phyloP scores from a whole-genome alignment of 1,140 invertebrate genomes.

The Zaprionus davidi region DNA sequence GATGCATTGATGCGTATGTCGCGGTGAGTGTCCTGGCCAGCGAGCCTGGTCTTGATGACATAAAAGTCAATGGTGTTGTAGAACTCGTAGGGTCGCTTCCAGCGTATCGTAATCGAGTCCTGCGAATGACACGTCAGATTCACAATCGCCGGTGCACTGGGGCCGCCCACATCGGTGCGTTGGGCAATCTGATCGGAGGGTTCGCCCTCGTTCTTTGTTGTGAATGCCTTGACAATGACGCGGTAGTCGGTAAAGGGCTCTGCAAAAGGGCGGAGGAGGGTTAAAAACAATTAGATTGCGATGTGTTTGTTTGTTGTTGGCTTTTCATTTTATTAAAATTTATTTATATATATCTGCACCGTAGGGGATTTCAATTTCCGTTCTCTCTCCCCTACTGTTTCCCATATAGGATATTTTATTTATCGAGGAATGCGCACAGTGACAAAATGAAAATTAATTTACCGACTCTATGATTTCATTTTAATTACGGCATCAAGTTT shows the following conservation, averaged over 20 bases:
- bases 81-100: conserved; percentile 90
- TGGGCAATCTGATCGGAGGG: conserved; percentile 89
- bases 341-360: neutral
- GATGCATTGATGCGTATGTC: conserved; percentile 87
- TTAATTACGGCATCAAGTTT: conserved; percentile 52
- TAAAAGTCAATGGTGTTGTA: conserved; percentile 92
- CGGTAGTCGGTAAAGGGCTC: conserved; percentile 93
- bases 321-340: neutral
- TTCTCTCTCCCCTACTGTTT: no score
- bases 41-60: conserved; percentile 89
- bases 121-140: conserved; percentile 92
- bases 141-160: conserved; percentile 90
- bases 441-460: conserved; percentile 29
- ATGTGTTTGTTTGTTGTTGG: neutral
- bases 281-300: conserved; percentile 19
- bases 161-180: conserved; percentile 92
- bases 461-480: conserved; percentile 4
- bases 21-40: conserved; percentile 86
- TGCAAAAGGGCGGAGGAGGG: conserved; percentile 77
- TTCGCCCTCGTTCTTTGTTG: conserved; percentile 89
- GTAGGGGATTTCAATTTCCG: neutral
- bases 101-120: conserved; percentile 91
- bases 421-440: neutral
- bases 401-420: neutral
- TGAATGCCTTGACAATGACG: conserved; percentile 93